Evolutionary conservation across 2,888 invertebrate genomes (phyloP).

Genomic region (Nomada ferruginata): DNA sequence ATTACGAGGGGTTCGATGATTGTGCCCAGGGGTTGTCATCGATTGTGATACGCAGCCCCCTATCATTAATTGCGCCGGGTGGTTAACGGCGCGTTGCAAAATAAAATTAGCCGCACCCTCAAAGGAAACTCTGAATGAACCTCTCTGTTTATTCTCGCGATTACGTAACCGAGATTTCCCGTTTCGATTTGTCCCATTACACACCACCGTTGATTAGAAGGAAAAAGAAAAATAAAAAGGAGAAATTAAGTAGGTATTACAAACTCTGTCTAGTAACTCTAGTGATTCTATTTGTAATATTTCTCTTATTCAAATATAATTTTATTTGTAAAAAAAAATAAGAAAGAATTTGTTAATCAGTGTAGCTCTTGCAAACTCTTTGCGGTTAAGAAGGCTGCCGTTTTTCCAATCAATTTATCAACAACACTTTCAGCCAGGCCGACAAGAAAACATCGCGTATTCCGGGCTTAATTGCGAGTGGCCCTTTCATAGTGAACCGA

Average conservation of each 20-base stretch:
- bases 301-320: too few relatives aligned
- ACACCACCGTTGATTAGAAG: too few relatives aligned
- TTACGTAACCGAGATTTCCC: not conserved
- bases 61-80: slow-evolving; percentile 32
- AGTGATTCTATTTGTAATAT: too few relatives aligned
- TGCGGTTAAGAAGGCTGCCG: not conserved
- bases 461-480: slow-evolving; percentile 47
- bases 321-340: too few relatives aligned
- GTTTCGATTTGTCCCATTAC: too few relatives aligned
- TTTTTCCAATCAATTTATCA: slow-evolving; percentile 47
- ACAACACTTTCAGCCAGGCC: slow-evolving; percentile 23
- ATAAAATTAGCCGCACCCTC: slow-evolving; percentile 41
- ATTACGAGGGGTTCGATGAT: slow-evolving; percentile 46
- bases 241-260: too few relatives aligned
- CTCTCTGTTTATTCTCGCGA: slow-evolving; percentile 5
- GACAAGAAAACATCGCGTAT: slow-evolving; percentile 37
- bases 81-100: slow-evolving; percentile 30
- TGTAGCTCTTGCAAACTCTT: not conserved
- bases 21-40: slow-evolving; percentile 31
- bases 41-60: slow-evolving; percentile 29
- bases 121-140: slow-evolving; percentile 32
- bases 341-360: too few relatives aligned
- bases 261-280: too few relatives aligned
- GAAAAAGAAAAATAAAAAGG: too few relatives aligned
- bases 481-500: slow-evolving; percentile 28